Conservation (phyloP, 2,113 vertebrate species). For the Crocuta crocuta region DNA sequence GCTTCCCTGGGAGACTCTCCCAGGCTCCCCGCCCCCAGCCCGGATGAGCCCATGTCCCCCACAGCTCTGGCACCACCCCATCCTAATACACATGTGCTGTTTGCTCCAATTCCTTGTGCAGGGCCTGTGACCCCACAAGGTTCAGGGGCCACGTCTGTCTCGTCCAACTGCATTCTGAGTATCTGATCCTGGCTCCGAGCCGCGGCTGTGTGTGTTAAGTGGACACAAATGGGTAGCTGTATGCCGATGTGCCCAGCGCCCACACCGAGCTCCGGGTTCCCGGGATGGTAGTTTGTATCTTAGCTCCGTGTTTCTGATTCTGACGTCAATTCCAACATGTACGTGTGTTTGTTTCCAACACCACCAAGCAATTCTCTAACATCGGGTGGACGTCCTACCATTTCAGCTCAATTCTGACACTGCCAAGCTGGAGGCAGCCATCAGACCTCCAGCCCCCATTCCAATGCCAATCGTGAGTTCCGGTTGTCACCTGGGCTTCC, state of each 20-base stretch:
- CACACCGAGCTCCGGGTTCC: not conserved
- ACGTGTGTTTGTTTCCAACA: no score
- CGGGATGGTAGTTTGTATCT: not conserved
- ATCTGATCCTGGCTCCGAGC: not conserved
- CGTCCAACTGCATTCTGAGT: accelerated
- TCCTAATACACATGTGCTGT: accelerated
- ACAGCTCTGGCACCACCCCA: not conserved
- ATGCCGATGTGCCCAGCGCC: accelerated
- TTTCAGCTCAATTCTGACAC: not conserved
- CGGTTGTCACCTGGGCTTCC: not conserved
- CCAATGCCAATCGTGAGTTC: no score
- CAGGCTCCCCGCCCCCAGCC: not conserved
- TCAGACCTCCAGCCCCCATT: no score
- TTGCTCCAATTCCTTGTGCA: not conserved
- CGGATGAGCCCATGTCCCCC: accelerated
- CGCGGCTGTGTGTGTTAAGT: no score
- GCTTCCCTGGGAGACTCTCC: not conserved
- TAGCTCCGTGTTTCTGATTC: not conserved
- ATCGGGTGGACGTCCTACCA: not conserved
- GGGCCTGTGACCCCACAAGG: not conserved
- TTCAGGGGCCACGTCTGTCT: not conserved
- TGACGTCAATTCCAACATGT: not conserved
- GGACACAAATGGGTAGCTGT: accelerated
- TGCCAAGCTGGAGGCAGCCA: not conserved
- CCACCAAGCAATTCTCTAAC: not conserved